phyloP scores from a whole-genome alignment of 2,797 vertebrate genomes.

The Chaetophractus vellerosus region DNA sequence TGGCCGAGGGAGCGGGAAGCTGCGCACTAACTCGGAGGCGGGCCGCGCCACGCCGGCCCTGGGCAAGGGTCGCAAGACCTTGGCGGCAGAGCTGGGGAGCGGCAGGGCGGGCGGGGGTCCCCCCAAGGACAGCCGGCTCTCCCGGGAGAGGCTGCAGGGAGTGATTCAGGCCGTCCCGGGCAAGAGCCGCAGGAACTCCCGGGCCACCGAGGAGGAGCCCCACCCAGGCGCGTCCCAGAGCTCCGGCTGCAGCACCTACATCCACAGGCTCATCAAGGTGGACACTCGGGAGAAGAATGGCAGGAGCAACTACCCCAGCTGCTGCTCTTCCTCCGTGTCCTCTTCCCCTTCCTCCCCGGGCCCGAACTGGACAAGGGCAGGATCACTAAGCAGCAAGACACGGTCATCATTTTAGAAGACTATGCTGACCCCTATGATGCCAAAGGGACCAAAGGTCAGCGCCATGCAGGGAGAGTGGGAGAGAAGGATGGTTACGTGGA shows the following conservation, averaged over 20 bases:
- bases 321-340: slow-evolving; percentile 78
- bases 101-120: no score
- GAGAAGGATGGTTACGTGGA: no score
- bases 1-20: slow-evolving; percentile 86
- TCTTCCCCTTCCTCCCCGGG: slow-evolving; percentile 86
- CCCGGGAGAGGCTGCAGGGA: slow-evolving; percentile 81
- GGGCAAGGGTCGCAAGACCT: slow-evolving; percentile 95
- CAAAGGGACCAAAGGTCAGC: no score
- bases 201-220: slow-evolving; percentile 91
- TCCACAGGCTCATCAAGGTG: no score
- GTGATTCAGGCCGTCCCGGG: slow-evolving; percentile 91
- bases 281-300: slow-evolving; percentile 94
- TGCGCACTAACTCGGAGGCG: slow-evolving; percentile 89
- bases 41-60: slow-evolving; percentile 81
- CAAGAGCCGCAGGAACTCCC: slow-evolving; percentile 95
- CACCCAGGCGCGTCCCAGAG: no score
- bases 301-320: slow-evolving; percentile 85
- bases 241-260: no score
- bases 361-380: slow-evolving; percentile 90
- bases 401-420: no score
- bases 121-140: no score
- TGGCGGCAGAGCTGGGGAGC: slow-evolving; percentile 92
- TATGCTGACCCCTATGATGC: no score
- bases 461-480: no score
- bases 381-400: no score